Conservation (phyloP, 2,797 vertebrate genomes). For the Peromyscus aztecus region DNA sequence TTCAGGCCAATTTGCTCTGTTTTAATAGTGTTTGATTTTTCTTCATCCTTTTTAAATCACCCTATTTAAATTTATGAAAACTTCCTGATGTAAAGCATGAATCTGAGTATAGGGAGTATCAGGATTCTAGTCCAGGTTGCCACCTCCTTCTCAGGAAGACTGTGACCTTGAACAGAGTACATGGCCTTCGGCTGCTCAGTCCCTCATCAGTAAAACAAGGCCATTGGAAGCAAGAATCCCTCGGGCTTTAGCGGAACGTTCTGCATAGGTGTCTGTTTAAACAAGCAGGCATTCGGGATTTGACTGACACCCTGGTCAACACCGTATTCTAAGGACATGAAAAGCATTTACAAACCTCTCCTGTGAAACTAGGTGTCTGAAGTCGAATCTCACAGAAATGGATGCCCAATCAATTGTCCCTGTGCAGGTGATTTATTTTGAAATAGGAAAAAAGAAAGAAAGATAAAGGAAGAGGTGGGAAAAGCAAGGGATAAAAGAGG, state of each 20-base stretch:
- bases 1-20: slow-evolving; percentile 52
- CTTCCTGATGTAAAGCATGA: slow-evolving; percentile 29
- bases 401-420: neutral
- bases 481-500: neutral
- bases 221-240: neutral
- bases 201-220: slow-evolving; percentile 81
- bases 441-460: neutral
- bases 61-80: slow-evolving; percentile 79
- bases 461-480: neutral
- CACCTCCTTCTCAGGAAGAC: neutral
- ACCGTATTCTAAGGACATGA: slow-evolving; percentile 53
- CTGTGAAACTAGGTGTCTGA: neutral
- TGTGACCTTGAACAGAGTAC: slow-evolving; percentile 71
- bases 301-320: slow-evolving; percentile 77
- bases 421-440: neutral
- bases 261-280: slow-evolving; percentile 69
- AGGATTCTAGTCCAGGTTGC: slow-evolving; percentile 59
- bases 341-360: slow-evolving; percentile 65
- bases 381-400: neutral
- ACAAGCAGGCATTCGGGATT: slow-evolving; percentile 77
- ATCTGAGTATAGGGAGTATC: slow-evolving; percentile 32
- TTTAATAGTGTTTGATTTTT: slow-evolving; percentile 73
- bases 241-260: slow-evolving; percentile 56
- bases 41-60: slow-evolving; percentile 66
- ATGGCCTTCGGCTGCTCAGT: neutral